phyloP scores from a whole-genome alignment of 2,888 invertebrate species.

The Ophion slaviceki region DNA sequence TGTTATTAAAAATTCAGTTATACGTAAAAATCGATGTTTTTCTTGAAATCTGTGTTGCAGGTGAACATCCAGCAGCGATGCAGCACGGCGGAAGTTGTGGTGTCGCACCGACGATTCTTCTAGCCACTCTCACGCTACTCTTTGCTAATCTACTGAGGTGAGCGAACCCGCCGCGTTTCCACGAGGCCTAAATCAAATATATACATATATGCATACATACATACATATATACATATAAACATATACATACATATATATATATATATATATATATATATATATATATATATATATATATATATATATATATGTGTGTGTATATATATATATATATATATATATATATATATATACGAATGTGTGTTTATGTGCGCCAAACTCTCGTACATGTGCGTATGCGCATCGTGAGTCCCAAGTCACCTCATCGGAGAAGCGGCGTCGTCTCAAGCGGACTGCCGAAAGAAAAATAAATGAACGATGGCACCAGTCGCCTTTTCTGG shows the following conservation, averaged over 20 bases:
- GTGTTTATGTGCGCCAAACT: constrained; percentile 23
- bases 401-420: constrained; percentile 3
- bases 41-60: constrained; percentile 83
- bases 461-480: constrained; percentile 22
- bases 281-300: constrained; percentile 21
- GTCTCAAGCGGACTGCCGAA: constrained; percentile 32
- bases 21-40: background rate
- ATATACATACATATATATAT: constrained; percentile 20
- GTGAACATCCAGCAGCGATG: constrained; percentile 94
- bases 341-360: background rate
- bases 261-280: constrained; percentile 25
- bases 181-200: constrained; percentile 65
- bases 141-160: constrained; percentile 81
- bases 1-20: background rate
- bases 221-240: constrained; percentile 21
- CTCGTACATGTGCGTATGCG: constrained; percentile 46
- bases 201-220: constrained; percentile 23
- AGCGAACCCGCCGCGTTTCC: constrained; percentile 73
- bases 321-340: constrained; percentile 23
- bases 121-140: constrained; percentile 77
- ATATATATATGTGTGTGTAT: constrained; percentile 20
- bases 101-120: constrained; percentile 77
- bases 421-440: constrained; percentile 4
- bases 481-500: background rate
- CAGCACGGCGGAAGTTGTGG: constrained; percentile 85